phyloP scores from a whole-genome alignment of 2,113 vertebrate species.

The Oryzias javanicus region DNA sequence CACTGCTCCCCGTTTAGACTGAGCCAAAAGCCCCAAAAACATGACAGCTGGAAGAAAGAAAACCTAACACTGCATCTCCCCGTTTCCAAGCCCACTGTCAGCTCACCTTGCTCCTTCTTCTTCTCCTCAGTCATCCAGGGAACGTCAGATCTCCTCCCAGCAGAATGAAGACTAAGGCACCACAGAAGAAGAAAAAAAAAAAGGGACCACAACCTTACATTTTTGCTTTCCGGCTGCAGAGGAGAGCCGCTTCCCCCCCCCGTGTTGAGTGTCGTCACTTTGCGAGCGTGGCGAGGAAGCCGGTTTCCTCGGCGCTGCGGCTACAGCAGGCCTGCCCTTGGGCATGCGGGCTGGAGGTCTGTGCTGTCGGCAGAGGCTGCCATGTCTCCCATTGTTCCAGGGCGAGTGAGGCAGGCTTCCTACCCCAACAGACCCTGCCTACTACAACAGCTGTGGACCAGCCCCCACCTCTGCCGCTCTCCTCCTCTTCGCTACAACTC shows the following conservation, averaged over 20 bases:
- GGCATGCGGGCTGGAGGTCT: conserved; percentile 47
- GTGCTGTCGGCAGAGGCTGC: conserved; percentile 67
- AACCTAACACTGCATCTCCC: background rate
- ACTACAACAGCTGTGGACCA: conserved; percentile 80
- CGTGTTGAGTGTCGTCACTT: conserved; percentile 33
- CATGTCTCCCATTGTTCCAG: conserved; percentile 78
- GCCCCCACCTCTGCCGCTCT: conserved; percentile 69
- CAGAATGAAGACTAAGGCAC: conserved; percentile 46
- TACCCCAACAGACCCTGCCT: conserved; percentile 71
- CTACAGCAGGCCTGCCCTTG: conserved; percentile 52
- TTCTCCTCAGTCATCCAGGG: conserved; percentile 55
- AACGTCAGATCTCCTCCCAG: conserved; percentile 44
- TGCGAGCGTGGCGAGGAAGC: conserved; percentile 39
- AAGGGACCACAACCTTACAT: conserved; percentile 54
- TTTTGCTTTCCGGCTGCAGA: conserved; percentile 36
- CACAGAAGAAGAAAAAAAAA: conserved; percentile 1
- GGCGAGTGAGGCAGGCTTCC: conserved; percentile 68
- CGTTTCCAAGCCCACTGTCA: background rate
- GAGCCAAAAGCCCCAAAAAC: background rate
- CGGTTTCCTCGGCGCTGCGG: conserved; percentile 50
- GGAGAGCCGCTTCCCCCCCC: conserved; percentile 23
- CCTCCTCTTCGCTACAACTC: conserved; percentile 44
- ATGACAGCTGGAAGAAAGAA: conserved; percentile 28
- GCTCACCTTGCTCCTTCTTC: conserved; percentile 55
- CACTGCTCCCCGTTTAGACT: background rate